A percentile compares a stretch with the other conserved stretches of the same genome.
These are phyloP conservation scores for Orbicella faveolata DNA, from an alignment of 64 coral and sea anemone species.

Conservation along the genomic window DNA sequence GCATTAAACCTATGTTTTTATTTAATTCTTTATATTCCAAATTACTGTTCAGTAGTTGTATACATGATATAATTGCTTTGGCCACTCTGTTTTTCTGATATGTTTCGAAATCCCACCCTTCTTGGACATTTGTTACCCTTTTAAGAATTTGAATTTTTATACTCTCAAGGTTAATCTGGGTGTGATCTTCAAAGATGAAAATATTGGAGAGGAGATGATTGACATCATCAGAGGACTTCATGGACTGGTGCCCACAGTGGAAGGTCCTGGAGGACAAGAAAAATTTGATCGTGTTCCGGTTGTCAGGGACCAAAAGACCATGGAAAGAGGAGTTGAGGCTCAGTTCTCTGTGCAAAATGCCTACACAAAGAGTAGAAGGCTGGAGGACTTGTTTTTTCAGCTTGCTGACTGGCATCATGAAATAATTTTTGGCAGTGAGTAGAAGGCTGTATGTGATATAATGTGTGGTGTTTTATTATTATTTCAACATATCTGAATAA, in stretches of 20 bases:
- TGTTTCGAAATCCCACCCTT: too few relatives aligned
- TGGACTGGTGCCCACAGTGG: constrained; percentile 21
- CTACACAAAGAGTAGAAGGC: constrained; percentile 22
- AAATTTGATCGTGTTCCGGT: constrained; percentile 42
- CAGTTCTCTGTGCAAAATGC: constrained; percentile 57
- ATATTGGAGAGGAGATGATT: constrained; percentile 57
- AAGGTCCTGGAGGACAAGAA: constrained; percentile 11
- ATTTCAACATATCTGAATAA: too few relatives aligned
- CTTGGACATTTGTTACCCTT: too few relatives aligned
- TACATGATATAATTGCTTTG: too few relatives aligned
- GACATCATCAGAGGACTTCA: constrained; percentile 47
- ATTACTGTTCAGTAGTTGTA: too few relatives aligned
- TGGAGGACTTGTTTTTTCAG: constrained; percentile 57
- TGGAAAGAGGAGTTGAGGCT: constrained; percentile 37
- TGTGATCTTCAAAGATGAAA: constrained; percentile 66
- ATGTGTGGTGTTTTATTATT: too few relatives aligned
- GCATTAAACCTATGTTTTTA: too few relatives aligned
- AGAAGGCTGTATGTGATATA: too few relatives aligned
- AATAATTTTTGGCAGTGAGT: constrained; percentile 55
- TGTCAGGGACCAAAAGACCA: constrained; percentile 59
- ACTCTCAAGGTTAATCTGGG: constrained; percentile 44
- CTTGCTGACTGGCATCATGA: constrained; percentile 64
- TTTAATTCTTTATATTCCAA: too few relatives aligned
- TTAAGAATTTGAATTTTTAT: too few relatives aligned
- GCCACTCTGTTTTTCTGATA: too few relatives aligned